Evolutionary conservation across 35 echinoderm and acorn worm species (phyloP).

Genomic region (Lytechinus variegatus): DNA sequence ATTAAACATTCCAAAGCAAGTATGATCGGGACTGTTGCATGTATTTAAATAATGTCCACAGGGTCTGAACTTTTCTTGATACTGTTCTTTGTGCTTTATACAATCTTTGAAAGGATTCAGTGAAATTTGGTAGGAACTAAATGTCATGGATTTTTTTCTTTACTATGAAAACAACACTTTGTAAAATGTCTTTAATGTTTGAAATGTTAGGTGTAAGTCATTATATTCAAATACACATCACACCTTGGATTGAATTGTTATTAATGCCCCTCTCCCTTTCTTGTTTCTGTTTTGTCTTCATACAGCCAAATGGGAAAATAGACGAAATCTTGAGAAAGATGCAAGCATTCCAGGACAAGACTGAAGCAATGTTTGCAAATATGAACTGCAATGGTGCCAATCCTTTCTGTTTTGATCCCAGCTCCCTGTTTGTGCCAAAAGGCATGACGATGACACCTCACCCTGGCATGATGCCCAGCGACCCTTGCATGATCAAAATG

Average conservation of each 20-base stretch:
- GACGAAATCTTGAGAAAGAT: constrained; percentile 88
- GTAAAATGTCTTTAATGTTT: background rate
- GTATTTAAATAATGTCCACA: background rate
- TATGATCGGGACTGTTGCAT: background rate
- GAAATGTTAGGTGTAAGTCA: background rate
- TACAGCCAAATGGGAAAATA: constrained; percentile 89
- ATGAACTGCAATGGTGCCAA: constrained; percentile 51
- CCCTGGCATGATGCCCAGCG: background rate
- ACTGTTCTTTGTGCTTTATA: background rate
- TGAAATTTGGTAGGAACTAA: background rate
- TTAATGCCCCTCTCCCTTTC: background rate
- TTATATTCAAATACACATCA: background rate
- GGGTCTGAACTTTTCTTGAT: background rate
- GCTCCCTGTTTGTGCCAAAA: background rate
- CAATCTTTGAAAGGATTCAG: background rate
- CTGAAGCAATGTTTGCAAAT: constrained; percentile 43
- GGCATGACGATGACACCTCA: background rate
- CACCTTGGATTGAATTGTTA: background rate
- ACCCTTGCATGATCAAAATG: constrained; percentile 46
- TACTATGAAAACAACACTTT: background rate
- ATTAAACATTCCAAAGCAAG: background rate
- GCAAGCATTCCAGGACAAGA: constrained; percentile 51
- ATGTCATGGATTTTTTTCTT: background rate
- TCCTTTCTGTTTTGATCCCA: background rate
- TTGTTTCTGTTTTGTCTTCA: constrained; percentile 36